phyloP scores from a whole-genome alignment of 2,797 vertebrate genomes.

The Octomys mimax region DNA sequence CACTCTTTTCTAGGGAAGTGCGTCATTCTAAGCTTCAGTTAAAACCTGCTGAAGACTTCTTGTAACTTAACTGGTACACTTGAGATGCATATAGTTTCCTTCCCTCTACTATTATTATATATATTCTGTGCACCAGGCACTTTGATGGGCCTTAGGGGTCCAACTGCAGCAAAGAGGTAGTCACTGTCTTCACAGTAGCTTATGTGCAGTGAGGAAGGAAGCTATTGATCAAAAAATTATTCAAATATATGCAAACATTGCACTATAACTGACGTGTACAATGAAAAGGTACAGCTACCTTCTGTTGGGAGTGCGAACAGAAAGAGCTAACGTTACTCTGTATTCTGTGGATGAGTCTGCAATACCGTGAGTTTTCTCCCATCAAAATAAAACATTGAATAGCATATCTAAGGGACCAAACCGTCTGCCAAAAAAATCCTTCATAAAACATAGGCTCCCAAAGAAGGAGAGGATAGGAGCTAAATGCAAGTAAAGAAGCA shows the following conservation, averaged over 20 bases:
- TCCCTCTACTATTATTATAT: not conserved
- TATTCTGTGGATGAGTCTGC: not conserved
- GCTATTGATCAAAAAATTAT: not conserved
- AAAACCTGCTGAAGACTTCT: not conserved
- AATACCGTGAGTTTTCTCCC: not conserved
- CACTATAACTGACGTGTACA: not conserved
- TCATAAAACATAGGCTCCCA: not conserved
- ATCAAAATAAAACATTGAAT: slow-evolving; percentile 25
- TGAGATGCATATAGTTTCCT: not conserved
- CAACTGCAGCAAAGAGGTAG: not conserved
- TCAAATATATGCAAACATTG: not conserved
- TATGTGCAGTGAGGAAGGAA: slow-evolving; percentile 44
- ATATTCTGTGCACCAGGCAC: not conserved
- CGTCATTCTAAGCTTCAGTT: not conserved
- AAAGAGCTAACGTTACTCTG: not conserved
- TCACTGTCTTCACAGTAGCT: not conserved
- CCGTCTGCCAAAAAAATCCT: slow-evolving; percentile 19
- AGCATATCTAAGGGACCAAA: not conserved
- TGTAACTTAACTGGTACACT: not conserved
- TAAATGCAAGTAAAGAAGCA: not conserved
- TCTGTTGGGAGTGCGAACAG: not conserved
- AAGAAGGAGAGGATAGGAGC: not conserved
- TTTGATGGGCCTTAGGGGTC: not conserved
- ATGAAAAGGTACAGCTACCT: not conserved
- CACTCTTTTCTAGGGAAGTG: slow-evolving; percentile 6